Evolutionary conservation across 2,888 invertebrate species (phyloP), one percentile per base, ranked within the genome.

Genomic region (Euclidia mi): DNA sequence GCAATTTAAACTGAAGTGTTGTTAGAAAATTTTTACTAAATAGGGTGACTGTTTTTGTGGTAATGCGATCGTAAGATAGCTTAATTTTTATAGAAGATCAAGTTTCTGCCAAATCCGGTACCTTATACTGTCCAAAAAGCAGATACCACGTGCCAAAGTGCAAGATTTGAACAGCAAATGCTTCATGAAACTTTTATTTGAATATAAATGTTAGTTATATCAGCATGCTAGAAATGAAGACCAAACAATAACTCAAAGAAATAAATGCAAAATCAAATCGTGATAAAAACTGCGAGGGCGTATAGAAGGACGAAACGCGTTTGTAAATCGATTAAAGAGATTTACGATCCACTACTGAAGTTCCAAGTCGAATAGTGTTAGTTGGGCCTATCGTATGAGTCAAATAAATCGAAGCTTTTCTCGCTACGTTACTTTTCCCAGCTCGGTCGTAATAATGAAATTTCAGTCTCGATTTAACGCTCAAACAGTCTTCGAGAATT

Each of bases 391-490:
- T 56, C 71, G 75, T 52, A 70, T 67, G 57, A 63, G 73, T 68
- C 69, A 65, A 75, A 78, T 79, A 79, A 78, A 81, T 81, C 74
- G 66, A 65, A 71, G 61, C 72, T 57, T 69, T 78, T 72, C 65
- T 66, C 64, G 64, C 55, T 47, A 64, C 64, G 67, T 59, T 57
- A 62, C 57, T 56, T 53, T 62, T 37, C 46, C 32, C 48, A 25
- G 52, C 28, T 44, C 52, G 58, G 55, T 50, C 49, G 59, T 58
- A 48, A 60, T 79, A 77, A 79, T 78, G 75, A 76, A 76, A 82
- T 78, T 76, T 78, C 71, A 62, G 69, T 65, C 65, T 59, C 73
- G 65, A 81, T 79, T 81, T 78, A 65, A 79, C 72, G 76, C 72
- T 72, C 62, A 71, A 78, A 77, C 69, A 76, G 67, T 70, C 65